These are phyloP conservation scores for Ochotona curzoniae DNA, from an alignment of 2,113 vertebrate species.

Conservation along the genomic window DNA sequence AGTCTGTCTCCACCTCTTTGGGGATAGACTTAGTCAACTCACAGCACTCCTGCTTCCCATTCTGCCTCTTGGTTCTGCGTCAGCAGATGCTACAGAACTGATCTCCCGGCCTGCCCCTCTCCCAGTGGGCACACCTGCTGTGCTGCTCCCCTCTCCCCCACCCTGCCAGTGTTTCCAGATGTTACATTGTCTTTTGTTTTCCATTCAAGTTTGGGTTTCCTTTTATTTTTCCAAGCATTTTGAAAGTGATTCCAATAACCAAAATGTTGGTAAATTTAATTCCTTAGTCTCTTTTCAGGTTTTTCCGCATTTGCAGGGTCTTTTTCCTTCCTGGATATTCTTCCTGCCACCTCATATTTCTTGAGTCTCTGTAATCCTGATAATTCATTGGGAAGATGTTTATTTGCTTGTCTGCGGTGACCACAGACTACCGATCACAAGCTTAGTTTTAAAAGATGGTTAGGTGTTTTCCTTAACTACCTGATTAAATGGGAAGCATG, in stretches of 20 bases:
- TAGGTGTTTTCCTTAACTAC: no score
- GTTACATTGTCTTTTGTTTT: neutral
- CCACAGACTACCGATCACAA: neutral
- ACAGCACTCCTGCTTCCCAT: no score
- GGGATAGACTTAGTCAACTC: no score
- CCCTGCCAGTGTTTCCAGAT: no score
- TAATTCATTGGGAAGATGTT: neutral
- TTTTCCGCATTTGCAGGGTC: neutral
- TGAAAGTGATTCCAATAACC: neutral
- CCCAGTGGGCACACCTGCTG: neutral
- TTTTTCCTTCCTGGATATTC: neutral
- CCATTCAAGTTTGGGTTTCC: neutral
- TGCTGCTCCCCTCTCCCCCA: no score
- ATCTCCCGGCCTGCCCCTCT: neutral
- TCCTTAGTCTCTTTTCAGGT: neutral
- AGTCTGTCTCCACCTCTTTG: no score
- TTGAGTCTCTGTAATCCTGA: neutral
- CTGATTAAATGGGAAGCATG: no score
- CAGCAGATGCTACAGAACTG: neutral
- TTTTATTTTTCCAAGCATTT: neutral
- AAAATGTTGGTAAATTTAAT: neutral
- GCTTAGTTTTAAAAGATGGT: no score
- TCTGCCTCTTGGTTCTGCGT: no score
- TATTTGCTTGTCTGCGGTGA: neutral
- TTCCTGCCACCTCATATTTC: neutral